Base-by-base conservation (phyloP, 1,140 invertebrate species). In the Andrena cerasifolii region DNA sequence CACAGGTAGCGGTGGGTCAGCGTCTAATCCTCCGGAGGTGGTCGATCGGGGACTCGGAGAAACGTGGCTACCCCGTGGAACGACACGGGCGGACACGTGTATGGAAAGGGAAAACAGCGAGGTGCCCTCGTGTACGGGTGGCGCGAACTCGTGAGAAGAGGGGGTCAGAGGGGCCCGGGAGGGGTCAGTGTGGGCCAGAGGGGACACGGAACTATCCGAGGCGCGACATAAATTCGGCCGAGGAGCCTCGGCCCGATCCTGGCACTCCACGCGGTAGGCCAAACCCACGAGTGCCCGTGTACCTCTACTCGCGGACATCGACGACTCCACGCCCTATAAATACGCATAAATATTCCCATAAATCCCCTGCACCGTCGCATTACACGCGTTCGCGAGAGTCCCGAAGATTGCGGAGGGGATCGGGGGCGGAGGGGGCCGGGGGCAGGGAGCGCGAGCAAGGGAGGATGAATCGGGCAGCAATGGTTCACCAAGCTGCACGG, bases 301-400 rank as follows among this genome's bases (percentile, higher is more conserved):
- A 81, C 26, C 62, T n/a, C n/a, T 36, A 47, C 63, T 47, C 76
- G 59, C 65, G 61, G 47, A 68, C 68, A 68, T 63, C 49, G 71
- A 79, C 68, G 36, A 61, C 59, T 72, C 65, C 54, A 49, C 74
- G 49, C 74, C 62, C 86, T 86, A 83, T 89, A 88, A 89, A 89
- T 89, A 87, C 79, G 78, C 82, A 83, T 89, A 88, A 89, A 80
- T 86, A 87, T 85, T 85, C 81, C 82, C 87, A 87, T 89, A 89
- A 89, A 89, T 83, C 78, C 65, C 79, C 31, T 49, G 81, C 54
- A 87, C 80, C 72, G 74, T 81, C 84, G 77, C 82, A 83, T 89
- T 87, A 89, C 86, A 87, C 81, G 83, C 73, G 62, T 68, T 68
- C 63, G 21, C 71, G 61, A 21, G 26, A 36, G 26, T 12, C 59